These are phyloP conservation scores for Calypte anna DNA, from an alignment of 2,113 vertebrate species.

Conservation along the genomic window DNA sequence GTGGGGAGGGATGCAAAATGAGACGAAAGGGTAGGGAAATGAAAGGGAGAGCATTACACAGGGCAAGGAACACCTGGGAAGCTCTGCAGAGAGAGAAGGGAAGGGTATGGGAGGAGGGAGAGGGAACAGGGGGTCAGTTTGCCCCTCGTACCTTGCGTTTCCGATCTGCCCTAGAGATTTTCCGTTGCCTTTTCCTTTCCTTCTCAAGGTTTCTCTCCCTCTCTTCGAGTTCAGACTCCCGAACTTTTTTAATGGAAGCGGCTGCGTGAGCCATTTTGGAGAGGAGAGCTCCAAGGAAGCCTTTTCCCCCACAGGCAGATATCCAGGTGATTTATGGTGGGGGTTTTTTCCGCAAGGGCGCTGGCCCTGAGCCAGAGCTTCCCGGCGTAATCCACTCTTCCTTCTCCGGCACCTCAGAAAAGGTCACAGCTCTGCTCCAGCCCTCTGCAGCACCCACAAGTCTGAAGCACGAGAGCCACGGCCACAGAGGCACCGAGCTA, in stretches of 20 bases:
- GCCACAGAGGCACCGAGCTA: neutral
- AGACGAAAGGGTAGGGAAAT: neutral
- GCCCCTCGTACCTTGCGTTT: conserved; percentile 91
- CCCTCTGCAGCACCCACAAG: conserved; percentile 71
- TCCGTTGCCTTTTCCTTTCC: conserved; percentile 88
- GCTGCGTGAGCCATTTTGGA: conserved; percentile 94
- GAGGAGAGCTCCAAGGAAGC: conserved; percentile 32
- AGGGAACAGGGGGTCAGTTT: neutral
- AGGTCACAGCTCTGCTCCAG: conserved; percentile 70
- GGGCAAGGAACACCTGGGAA: neutral
- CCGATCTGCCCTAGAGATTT: conserved; percentile 89
- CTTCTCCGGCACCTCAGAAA: conserved; percentile 31
- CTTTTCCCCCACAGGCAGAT: neutral
- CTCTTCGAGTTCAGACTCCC: conserved; percentile 88
- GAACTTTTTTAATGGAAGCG: conserved; percentile 96
- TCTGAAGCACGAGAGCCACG: neutral
- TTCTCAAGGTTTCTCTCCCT: conserved; percentile 88
- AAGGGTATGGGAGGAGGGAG: neutral
- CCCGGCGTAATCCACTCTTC: conserved; percentile 59
- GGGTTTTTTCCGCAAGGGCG: conserved; percentile 6
- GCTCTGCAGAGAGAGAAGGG: neutral
- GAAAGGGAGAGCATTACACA: neutral
- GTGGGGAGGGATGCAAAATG: neutral
- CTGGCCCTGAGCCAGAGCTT: conserved; percentile 54
- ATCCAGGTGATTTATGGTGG: conserved; percentile 50